Evolutionary conservation across 2,113 vertebrate genomes (phyloP), one percentile per base, ranked within the genome.

Genomic region (Nothocercus nigrocapillus): DNA sequence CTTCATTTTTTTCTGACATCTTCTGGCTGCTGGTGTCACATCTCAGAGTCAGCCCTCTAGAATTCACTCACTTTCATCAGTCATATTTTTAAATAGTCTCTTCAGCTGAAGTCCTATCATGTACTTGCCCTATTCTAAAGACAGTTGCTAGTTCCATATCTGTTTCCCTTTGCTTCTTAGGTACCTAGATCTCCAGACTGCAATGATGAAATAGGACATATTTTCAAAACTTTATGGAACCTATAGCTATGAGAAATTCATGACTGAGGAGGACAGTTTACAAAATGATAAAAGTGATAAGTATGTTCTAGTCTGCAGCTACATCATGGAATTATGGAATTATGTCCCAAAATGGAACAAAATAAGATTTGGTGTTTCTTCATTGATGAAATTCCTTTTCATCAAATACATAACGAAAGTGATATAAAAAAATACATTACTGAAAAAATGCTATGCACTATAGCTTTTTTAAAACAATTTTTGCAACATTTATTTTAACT

Each of bases 61-160:
- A 92, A 91, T 94, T 90, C 82, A 72, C 73, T 90, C 66, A 58
- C 76, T 96, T 96, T 91, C 77, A 92, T 95, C 88, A 90, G 69
- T 53, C 74, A 88, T 66, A 22, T 67, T 95, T 96, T 97, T 79
- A 89, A 95, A 83, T 40, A 79, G 4, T 49, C 44, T 92, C 44
- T 95, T 88, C 59, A 86, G 34, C 58, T 88, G 45, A 58, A 88
- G 38, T 53, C 30, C 53, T 80, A 63, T 61, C 81, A 47, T 84
- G 59, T 79, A 62, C 49, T 67, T 88, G 62, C 54, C 59, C 72
- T 77, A 88, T 24, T 88, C 81, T 82, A 95, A 96, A 90, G 86
- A 88, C 32, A 82, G 80, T 28, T 68, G 21, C 45, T 63, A 77
- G 36, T 22, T 76, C 62, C 44, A 1, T 74, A 59, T 32, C 13